Percentiles rank a stretch among this genome's conserved stretches.
Evolutionary conservation across 2,113 vertebrate genomes (phyloP).

Genomic region (Ranitomeya variabilis): DNA sequence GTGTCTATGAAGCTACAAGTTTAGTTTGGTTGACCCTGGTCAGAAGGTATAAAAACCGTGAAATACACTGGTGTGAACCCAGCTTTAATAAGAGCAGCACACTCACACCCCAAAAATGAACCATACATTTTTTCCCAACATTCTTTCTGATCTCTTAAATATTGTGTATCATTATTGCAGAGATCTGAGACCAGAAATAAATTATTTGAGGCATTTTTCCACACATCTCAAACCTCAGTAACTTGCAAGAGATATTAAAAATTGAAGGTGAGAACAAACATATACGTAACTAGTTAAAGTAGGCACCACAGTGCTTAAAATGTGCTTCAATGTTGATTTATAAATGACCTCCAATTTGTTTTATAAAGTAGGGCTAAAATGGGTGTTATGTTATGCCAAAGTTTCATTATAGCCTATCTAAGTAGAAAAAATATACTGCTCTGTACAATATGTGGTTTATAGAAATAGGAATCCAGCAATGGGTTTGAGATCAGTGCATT

Average conservation of each 20-base stretch:
- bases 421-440: constrained; percentile 65
- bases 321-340: constrained; percentile 5
- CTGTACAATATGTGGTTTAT: constrained; percentile 64
- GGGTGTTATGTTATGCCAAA: constrained; percentile 61
- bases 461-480: constrained; percentile 62
- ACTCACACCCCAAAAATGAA: not conserved
- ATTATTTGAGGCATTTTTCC: not conserved
- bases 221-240: not conserved
- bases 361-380: constrained; percentile 62
- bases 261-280: not conserved
- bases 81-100: not conserved
- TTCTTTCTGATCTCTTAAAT: not conserved
- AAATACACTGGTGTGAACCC: too few relatives aligned
- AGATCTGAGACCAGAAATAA: not conserved
- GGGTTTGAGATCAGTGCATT: constrained; percentile 58
- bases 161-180: not conserved
- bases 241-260: not conserved
- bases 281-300: not conserved
- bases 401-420: constrained; percentile 66
- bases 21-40: too few relatives aligned
- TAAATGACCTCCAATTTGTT: constrained; percentile 61
- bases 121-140: not conserved
- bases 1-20: too few relatives aligned
- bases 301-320: not conserved
- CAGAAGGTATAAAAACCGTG: too few relatives aligned